Evolutionary conservation across 2,888 invertebrate genomes (phyloP), one percentile per base, ranked within the genome.

Genomic region (Drosophila borborema): DNA sequence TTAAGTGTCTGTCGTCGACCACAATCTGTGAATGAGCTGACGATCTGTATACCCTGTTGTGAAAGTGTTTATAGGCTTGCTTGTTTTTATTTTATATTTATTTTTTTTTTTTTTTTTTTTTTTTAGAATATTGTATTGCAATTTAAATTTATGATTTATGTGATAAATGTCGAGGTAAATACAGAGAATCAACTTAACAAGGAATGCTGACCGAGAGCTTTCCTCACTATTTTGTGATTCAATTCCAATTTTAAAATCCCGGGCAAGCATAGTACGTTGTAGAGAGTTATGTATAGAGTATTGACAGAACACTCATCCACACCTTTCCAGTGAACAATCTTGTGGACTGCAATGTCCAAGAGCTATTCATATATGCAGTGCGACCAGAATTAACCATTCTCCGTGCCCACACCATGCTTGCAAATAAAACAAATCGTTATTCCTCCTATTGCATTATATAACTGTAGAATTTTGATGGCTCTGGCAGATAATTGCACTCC

Each of bases 401-500:
- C 41, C 28, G 51, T 56, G 36, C 23, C 20, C 20, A 34, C 23
- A 43, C 56, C 18, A 65, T 48, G 43, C 53, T 51, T 49, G 62
- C 61, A 67, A 72, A 67, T 64, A 67, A 60, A 77, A 67, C 64
- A 75, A 64, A 51, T 62, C 7, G 64, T 59, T 41, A 41, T 48
- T 72, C 63, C 53, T 72, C 63, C 49, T 68, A 65, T 76, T 68
- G 48, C 38, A 67, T 56, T 58, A 41, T 72, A 36, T 67, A 54
- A 84, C 80, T 74, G 70, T 69, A 64, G 46, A 85, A 78, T 86
- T 84, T 83, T 34, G 65, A 64, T 41, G 14, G 68, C 67, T 80
- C 77, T 54, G 68, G 67, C 53, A 45, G 64, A 65, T 63, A 51
- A 64, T 28, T 45, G 20, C 34, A 54, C 56, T 54, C 64, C 14